Base-by-base conservation (phyloP, 2,888 invertebrate species). In the Cremastinae sp. region DNA sequence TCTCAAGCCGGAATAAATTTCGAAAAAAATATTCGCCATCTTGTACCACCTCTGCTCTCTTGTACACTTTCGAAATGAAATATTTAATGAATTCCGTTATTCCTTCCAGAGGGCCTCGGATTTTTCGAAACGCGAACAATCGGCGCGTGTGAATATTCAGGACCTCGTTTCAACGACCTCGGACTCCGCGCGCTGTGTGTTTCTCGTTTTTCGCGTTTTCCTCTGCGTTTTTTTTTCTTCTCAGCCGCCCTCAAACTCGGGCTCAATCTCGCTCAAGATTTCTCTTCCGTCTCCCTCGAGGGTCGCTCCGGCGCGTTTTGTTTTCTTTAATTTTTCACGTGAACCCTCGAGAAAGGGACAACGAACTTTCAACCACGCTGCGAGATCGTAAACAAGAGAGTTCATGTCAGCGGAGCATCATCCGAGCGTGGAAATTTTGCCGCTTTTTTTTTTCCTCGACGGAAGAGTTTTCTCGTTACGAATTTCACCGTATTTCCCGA, bases 1-100 rank as follows among this genome's bases (percentile, higher is more conserved):
- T 76, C 76, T 69, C 73, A 76, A 76, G 38, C 76, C 28, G n/a
- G 49, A 69, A 51, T 69, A 45, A 51, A 72, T 34, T 34, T 34
- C 12, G 43, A 2, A 45, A 12, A 12, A 0, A 18, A 5, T 20
- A 38, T 14, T 8, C 28, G 2, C 28, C 14, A 22, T 20, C 16
- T n/a, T 12, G 9, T 36, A 0, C 28, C 18, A 0, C 20, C 12
- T 12, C 56, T 28, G 36, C 34, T 12, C 20, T 47, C 54, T 53
- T 20, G 7, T 8, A 8, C 14, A 12, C 5, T 5, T 2, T 14
- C 22, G 49, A 58, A 49, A 56, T 68, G 28, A 68, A 68, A 62
- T 68, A 68, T 68, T 20, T 34, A 74, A 20, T n/a, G 41, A 49
- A 62, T 45, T 36, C 28, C 34, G 8, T 34, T 43, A 9, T 22